Conservation (phyloP, 2,797 vertebrate species). For the Smutsia temminckii region DNA sequence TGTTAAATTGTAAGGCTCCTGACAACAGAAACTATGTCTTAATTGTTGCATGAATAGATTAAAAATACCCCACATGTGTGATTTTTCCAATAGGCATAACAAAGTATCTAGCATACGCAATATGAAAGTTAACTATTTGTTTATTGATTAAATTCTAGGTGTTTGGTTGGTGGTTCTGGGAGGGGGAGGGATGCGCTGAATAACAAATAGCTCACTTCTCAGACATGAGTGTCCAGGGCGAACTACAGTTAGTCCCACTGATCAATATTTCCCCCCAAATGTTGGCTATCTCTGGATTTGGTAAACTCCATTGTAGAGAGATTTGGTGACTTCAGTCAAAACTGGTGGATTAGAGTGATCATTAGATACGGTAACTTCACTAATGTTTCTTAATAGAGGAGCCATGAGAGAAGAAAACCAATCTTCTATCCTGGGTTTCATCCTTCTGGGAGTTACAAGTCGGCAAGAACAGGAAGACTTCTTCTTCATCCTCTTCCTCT, state of each 20-base stretch:
- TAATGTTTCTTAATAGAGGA: slow-evolving; percentile 16
- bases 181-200: not conserved
- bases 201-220: not conserved
- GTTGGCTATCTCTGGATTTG: not conserved
- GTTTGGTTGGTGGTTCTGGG: not conserved
- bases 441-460: slow-evolving; percentile 50
- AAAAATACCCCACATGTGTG: not conserved
- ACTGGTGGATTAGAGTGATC: not conserved
- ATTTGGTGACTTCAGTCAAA: not conserved
- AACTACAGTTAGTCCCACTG: not conserved
- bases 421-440: slow-evolving; percentile 47
- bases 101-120: not conserved
- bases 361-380: not conserved
- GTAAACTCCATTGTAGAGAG: not conserved
- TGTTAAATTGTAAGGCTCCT: not conserved
- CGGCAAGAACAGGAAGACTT: slow-evolving; percentile 42
- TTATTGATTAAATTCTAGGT: not conserved
- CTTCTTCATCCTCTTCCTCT: slow-evolving; percentile 57
- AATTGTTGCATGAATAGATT: not conserved
- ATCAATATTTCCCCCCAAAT: not conserved
- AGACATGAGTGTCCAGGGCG: not conserved
- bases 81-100: not conserved
- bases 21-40: not conserved
- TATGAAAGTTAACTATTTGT: not conserved
- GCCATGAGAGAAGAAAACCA: slow-evolving; percentile 53